Conservation (phyloP, 1,140 invertebrate genomes). For the Papilio aristodemus region DNA sequence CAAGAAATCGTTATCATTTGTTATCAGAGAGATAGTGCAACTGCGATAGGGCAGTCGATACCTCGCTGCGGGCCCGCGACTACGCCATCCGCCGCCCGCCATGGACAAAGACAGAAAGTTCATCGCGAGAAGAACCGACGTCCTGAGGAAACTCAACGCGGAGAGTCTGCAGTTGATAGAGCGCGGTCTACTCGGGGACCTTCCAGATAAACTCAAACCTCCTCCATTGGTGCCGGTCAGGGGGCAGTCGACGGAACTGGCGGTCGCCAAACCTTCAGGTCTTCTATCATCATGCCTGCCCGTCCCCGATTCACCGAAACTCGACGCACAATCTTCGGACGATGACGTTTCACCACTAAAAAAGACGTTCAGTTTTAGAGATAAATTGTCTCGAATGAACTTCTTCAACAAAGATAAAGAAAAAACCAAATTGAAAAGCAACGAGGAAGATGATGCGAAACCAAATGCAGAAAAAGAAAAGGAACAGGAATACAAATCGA, state of each 20-base stretch:
- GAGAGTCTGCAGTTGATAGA: slow-evolving; percentile 67
- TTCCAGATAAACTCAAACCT: slow-evolving; percentile 64
- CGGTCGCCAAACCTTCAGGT: slow-evolving; percentile 52
- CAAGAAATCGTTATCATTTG: slow-evolving; percentile 54
- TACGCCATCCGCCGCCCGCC: slow-evolving; percentile 49
- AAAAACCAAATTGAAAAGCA: slow-evolving; percentile 58
- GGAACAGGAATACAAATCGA: slow-evolving; percentile 55
- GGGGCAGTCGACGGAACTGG: slow-evolving; percentile 50
- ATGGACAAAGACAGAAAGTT: slow-evolving; percentile 66
- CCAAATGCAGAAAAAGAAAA: slow-evolving; percentile 37
- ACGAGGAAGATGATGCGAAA: slow-evolving; percentile 51
- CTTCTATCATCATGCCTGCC: slow-evolving; percentile 63
- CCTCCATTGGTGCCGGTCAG: slow-evolving; percentile 46
- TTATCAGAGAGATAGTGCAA: slow-evolving; percentile 59
- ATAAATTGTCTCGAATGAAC: slow-evolving; percentile 60
- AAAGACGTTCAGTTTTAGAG: slow-evolving; percentile 72
- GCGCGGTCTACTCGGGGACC: slow-evolving; percentile 63
- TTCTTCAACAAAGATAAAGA: slow-evolving; percentile 68
- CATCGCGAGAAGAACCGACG: slow-evolving; percentile 54
- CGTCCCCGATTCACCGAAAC: slow-evolving; percentile 49
- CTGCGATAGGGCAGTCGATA: slow-evolving; percentile 64
- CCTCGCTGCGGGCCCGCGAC: slow-evolving; percentile 51
- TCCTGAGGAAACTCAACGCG: slow-evolving; percentile 64
- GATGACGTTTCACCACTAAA: slow-evolving; percentile 58
- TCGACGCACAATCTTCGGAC: slow-evolving; percentile 40